Evolutionary conservation across 2,113 vertebrate species (phyloP), one percentile per base, ranked within the genome.

Genomic region (Phocoena phocoena): DNA sequence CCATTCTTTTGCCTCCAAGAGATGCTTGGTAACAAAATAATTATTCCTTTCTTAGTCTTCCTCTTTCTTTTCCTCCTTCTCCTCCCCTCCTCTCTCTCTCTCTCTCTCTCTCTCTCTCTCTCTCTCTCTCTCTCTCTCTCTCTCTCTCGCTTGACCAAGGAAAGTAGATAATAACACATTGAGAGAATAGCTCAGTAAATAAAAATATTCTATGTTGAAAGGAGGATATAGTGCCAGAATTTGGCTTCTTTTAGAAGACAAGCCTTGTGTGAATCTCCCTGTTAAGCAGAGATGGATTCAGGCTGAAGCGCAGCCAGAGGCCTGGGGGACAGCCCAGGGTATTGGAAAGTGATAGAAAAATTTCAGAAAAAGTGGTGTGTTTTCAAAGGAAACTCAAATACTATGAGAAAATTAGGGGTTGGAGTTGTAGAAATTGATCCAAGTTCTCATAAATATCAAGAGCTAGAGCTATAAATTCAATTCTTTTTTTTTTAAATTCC

Each of bases 191-290:
- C 47, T 96, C 23, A 62, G 11, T 77, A 47, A 70, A 83, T 17
- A 4, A 50, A 67, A 85, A 68, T 26, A 41, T 68, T 55, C 62
- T 44, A 3, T 92, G 7, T 53, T 50, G 82, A 58, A 93, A 58
- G 63, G n/a, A 13, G 95, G 41, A 62, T 31, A 15, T 11, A 85
- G 67, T 67, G 20, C 12, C 10, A 5, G 26, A 18, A 53, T 86
- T 88, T 96, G 62, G 68, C 31, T 96, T 77, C 26, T 96, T 81
- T 67, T 87, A 71, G 38, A 77, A 38, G 88, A 81, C 33, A 80
- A 76, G 33, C 25, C 55, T 58, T 58, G 55, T 58, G 5, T 55
- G 31, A 50, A 41, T 70, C 28, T 93, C 23, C 12, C 62, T 95
- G 2, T 36, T 79, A 36, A 31, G 8, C 8, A 77, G 31, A 44